These are phyloP conservation scores for Lanius collurio DNA, from an alignment of 2,113 vertebrate genomes.

Conservation along the genomic window DNA sequence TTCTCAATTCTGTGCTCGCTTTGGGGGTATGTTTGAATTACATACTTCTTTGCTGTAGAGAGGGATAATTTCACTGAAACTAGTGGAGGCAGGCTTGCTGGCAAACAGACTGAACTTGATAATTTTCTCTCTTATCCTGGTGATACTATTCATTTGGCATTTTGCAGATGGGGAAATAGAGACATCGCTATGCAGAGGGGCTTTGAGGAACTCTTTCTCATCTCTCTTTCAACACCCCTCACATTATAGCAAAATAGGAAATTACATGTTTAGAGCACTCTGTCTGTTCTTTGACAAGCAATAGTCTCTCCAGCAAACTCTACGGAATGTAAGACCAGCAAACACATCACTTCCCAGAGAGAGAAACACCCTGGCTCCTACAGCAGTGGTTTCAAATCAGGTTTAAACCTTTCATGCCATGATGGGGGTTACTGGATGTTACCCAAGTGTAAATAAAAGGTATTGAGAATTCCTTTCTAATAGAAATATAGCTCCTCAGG, in stretches of 20 bases:
- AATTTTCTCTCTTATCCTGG: background rate
- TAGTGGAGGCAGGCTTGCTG: background rate
- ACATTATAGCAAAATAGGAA: slow-evolving; percentile 24
- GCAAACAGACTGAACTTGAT: background rate
- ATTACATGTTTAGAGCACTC: background rate
- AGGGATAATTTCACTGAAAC: slow-evolving; percentile 25
- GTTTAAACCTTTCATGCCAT: background rate
- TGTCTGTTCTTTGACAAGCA: background rate
- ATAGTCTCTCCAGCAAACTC: background rate
- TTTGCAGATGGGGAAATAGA: slow-evolving; percentile 17
- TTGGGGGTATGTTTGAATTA: slow-evolving; percentile 1
- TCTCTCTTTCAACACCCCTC: background rate
- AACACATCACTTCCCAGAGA: background rate
- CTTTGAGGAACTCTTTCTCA: background rate
- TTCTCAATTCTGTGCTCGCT: background rate
- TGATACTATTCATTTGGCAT: background rate
- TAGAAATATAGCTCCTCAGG: background rate
- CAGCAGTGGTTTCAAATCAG: background rate
- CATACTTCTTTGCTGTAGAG: background rate
- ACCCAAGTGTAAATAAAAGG: background rate
- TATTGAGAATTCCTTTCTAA: background rate
- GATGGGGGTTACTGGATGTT: background rate
- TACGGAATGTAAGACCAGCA: background rate
- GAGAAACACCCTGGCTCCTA: background rate
- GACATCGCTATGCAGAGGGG: background rate